Base-by-base conservation (phyloP, 1,140 invertebrate genomes). In the Anastrepha obliqua region DNA sequence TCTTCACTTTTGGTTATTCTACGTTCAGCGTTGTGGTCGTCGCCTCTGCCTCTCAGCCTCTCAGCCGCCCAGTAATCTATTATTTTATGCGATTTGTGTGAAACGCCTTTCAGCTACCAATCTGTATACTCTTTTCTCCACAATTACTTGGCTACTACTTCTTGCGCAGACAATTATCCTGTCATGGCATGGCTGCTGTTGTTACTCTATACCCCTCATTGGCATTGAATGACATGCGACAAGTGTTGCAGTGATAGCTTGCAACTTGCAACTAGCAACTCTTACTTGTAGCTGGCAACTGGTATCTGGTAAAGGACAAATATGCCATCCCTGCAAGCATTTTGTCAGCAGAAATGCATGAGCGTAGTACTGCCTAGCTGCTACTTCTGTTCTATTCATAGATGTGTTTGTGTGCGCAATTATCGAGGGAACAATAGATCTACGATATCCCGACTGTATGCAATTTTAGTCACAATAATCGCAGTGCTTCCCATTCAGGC, bases 201-300 rank as follows among this genome's bases (percentile, higher is more conserved):
- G 74, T 81, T 81, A 81, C 47, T 55, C 74, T 81, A 81, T 81
- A 81, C 47, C n/a, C 74, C 55, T 81, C 20, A 81, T 81, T 47
- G 74, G 47, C 20, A 81, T 81, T 81, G 74, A 81, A 81, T 81
- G 74, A 81, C 74, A 81, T 81, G 47, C 47, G 47, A 81, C 74
- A 81, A 81, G 74, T 81, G 74, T 81, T 81, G 74, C 74, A 81
- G 51, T 81, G 74, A 81, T 81, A 81, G 74, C 74, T 29, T 51
- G 47, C 47, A 81, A 81, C 74, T 81, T 81, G 74, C 74, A 81
- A 55, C 47, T n/a, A 55, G 74, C 44, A 55, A 81, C 74, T 44
- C 44, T 39, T 20, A 39, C 64, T 67, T 67, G 64, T 39, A 5
- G 9, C n/a, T 62, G 60, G 60, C 1, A n/a, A 62, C 60, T 62